A percentile compares a stretch with the other conserved stretches of the same genome.
phyloP scores from a whole-genome alignment of 1,140 invertebrate species.

The Caenorhabditis tropicalis region DNA sequence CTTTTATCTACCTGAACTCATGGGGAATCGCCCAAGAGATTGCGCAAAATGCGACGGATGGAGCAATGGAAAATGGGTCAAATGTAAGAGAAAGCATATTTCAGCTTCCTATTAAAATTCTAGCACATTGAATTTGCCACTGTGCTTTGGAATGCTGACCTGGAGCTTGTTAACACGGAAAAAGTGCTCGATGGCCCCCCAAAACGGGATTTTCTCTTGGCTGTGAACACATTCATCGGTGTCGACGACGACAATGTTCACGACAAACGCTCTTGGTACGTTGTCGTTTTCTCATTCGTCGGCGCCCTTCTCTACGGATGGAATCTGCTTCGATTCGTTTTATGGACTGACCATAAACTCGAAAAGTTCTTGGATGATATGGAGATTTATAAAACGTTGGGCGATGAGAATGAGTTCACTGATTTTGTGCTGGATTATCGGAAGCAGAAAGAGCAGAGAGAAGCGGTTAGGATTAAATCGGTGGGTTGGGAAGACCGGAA shows the following conservation, averaged over 20 bases:
- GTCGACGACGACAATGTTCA: background rate
- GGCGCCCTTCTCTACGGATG: background rate
- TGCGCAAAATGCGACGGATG: background rate
- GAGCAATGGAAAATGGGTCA: background rate
- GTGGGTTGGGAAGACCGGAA: background rate
- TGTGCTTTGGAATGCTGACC: background rate
- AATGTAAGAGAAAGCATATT: background rate
- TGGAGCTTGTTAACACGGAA: background rate
- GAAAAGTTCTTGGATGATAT: conserved; percentile 21
- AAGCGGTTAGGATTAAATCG: background rate
- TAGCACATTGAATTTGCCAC: background rate
- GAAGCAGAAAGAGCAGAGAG: background rate
- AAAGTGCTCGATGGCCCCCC: background rate
- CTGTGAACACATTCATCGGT: background rate
- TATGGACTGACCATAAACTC: background rate
- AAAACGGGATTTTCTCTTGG: background rate
- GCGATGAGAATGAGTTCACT: background rate
- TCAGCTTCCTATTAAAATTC: background rate
- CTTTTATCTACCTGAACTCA: background rate
- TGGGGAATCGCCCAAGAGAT: background rate
- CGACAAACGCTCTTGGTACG: background rate
- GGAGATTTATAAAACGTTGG: background rate
- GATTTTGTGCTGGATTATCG: conserved; percentile 9
- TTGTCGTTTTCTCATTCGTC: background rate
- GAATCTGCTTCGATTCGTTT: conserved; percentile 8